A percentile compares a stretch with the other conserved stretches of the same genome.
Conservation (phyloP, 2,888 invertebrate genomes). For the Tyria jacobaeae region DNA sequence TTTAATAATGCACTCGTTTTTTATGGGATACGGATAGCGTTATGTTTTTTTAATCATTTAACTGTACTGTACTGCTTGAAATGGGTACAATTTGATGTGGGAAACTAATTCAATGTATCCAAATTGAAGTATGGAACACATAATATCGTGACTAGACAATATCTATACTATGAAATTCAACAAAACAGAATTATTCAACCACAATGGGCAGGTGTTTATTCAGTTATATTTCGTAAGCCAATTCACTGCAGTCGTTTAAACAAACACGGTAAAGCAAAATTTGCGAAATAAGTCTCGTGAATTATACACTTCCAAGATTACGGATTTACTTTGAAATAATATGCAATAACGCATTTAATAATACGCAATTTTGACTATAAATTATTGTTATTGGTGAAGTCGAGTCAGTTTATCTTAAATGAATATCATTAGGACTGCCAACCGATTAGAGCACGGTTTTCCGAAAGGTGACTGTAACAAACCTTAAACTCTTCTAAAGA, state of each 20-base stretch:
- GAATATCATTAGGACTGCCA: no score
- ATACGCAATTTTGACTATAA: not conserved
- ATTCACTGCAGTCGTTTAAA: constrained; percentile 19
- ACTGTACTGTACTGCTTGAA: no score
- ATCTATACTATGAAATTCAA: not conserved
- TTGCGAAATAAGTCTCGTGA: constrained; percentile 39
- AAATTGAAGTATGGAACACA: no score
- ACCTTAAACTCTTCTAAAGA: no score
- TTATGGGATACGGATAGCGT: no score
- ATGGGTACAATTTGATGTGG: no score
- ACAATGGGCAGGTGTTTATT: not conserved
- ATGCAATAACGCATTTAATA: not conserved
- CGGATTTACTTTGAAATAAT: constrained; percentile 2
- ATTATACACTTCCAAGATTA: constrained; percentile 39
- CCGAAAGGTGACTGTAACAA: no score
- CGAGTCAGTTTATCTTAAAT: not conserved
- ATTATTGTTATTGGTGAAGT: constrained; percentile 3
- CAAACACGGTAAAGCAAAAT: constrained; percentile 32
- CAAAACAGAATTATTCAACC: not conserved
- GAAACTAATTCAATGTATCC: no score
- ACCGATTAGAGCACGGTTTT: not conserved
- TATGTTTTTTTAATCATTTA: no score
- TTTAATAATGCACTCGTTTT: no score
- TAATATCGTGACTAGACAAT: not conserved
- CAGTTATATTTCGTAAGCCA: constrained; percentile 19